phyloP scores from a whole-genome alignment of 2,888 invertebrate species.

The Mythimna albipuncta region DNA sequence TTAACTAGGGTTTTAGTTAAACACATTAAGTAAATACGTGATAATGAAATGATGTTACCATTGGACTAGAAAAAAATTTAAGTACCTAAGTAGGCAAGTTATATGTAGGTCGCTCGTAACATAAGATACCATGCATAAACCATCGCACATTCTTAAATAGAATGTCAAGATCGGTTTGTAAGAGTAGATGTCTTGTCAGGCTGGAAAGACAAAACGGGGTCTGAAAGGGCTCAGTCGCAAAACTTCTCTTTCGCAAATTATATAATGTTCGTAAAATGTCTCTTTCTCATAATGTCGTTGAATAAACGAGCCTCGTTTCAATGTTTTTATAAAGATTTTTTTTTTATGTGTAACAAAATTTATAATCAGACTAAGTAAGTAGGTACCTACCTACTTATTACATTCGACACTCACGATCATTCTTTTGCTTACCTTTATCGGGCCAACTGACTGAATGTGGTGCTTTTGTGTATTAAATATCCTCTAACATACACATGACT shows the following conservation, averaged over 20 bases:
- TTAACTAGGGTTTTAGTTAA: slow-evolving; percentile 18
- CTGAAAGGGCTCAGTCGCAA: not conserved
- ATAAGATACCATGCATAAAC: not conserved
- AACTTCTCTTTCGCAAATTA: too few relatives aligned
- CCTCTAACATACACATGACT: not conserved
- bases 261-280: too few relatives aligned
- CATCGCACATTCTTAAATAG: not conserved
- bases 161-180: not conserved
- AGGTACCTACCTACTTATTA: too few relatives aligned
- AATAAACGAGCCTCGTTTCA: too few relatives aligned
- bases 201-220: not conserved
- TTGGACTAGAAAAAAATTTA: not conserved
- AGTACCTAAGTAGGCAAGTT: not conserved
- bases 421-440: not conserved
- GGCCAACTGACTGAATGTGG: not conserved
- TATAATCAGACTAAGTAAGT: too few relatives aligned
- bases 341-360: too few relatives aligned
- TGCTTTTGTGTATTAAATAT: not conserved
- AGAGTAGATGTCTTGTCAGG: too few relatives aligned
- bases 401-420: not conserved
- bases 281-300: too few relatives aligned
- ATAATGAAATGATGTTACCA: slow-evolving; percentile 19
- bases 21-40: slow-evolving; percentile 1
- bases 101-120: not conserved
- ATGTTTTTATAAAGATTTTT: too few relatives aligned